These are phyloP conservation scores for Hyposoter dolosus DNA, from an alignment of 2,888 invertebrate species.

Conservation along the genomic window DNA sequence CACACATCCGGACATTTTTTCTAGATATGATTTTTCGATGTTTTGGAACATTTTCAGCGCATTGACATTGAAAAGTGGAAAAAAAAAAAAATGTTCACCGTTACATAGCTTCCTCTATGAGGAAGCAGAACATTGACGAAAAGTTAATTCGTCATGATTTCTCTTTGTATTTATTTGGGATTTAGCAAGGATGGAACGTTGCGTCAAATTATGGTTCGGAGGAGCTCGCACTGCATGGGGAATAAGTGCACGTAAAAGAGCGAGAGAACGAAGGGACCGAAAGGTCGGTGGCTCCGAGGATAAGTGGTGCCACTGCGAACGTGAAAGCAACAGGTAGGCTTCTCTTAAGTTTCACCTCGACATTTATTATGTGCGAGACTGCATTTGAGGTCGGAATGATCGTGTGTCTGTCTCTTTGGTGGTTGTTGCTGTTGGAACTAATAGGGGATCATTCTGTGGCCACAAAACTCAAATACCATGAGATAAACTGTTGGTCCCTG, in stretches of 20 bases:
- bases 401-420: neutral
- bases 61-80: too few species aligned
- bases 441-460: neutral
- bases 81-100: too few species aligned
- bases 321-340: conserved; percentile 77
- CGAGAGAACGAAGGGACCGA: conserved; percentile 8
- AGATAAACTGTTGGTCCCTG: neutral
- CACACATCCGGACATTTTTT: too few species aligned
- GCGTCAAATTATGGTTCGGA: too few species aligned
- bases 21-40: too few species aligned
- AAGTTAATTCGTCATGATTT: too few species aligned
- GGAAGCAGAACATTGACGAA: too few species aligned
- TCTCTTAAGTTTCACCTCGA: conserved; percentile 64
- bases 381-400: neutral
- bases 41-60: too few species aligned
- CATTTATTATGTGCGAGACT: conserved; percentile 19
- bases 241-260: neutral
- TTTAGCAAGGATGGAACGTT: too few species aligned
- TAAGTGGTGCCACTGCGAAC: conserved; percentile 39
- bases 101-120: too few species aligned
- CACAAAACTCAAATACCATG: conserved; percentile 6
- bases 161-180: too few species aligned
- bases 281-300: neutral
- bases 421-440: neutral
- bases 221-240: neutral